Base-by-base conservation (phyloP, 1,140 invertebrate species). In the Catajapyx aquilonaris region DNA sequence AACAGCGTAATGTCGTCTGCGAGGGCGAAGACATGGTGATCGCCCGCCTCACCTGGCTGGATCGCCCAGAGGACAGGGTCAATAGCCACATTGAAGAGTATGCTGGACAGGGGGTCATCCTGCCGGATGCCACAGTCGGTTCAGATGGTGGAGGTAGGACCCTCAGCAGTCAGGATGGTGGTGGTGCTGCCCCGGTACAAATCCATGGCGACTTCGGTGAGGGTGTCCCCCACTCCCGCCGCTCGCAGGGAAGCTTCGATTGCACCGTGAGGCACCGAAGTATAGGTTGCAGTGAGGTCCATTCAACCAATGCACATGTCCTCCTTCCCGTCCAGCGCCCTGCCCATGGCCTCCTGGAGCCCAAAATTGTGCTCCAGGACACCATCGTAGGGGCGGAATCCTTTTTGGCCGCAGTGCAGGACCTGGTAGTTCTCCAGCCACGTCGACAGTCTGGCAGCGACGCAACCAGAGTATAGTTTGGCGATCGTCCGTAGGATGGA, bases 81-180 rank as follows among this genome's bases (percentile, higher is more conserved):
- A 7, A 51, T 42, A 20, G 41, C 43, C 15, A 55, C 31, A 23
- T 52, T 45, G 41, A 54, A 54, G 7, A 52, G 39, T 9, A 50
- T n/a, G 7, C 45, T 40, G 20, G 39, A 44, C 1, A 53, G 25
- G 4, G 44, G 43, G 28, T 46, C 46, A 2, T 51, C 52, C 39
- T 54, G 51, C 11, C 44, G 40, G 2, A 55, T 46, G 11, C 48
- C 43, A 2, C 48, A 3, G 3, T 25, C 16, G 4, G 51, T 21
- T 4, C 17, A 10, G 21, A 53, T 46, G 2, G 43, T 38, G 5
- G 47, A 36, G 1, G 50, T 41, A 5, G 28, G 31, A 5, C 38
- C 41, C 1, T 33, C 20, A 1, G 17, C 5, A 1, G 41, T 31
- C 3, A n/a, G 18, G 16, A 35, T 15, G 13, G 7, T 10, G n/a